Conservation (phyloP, 2,888 invertebrate genomes). For the Selenia dentaria region DNA sequence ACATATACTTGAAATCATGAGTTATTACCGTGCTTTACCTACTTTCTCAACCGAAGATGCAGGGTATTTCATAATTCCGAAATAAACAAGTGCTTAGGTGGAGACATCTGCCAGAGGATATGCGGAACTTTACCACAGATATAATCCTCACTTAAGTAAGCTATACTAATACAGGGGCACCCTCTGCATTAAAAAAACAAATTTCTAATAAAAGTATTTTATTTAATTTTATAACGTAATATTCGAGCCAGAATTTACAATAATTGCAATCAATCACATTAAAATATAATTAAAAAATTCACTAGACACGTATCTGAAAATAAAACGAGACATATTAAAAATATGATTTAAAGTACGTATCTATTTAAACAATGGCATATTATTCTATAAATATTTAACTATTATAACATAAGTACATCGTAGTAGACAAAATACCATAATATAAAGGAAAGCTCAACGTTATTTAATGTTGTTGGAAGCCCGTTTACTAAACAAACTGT, state of each 20-base stretch:
- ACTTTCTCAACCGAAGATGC: too few relatives aligned
- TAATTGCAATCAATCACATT: neutral
- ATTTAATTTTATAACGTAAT: conserved; percentile 17
- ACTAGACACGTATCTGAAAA: conserved; percentile 1
- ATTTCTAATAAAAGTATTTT: conserved; percentile 23
- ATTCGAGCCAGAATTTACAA: neutral
- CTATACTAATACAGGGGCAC: too few relatives aligned
- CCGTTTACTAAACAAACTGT: conserved; percentile 2
- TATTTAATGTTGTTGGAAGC: conserved; percentile 4
- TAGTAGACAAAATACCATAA: neutral
- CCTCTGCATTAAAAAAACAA: neutral
- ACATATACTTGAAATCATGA: too few relatives aligned
- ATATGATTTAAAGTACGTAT: too few relatives aligned
- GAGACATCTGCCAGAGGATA: too few relatives aligned
- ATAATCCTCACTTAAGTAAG: too few relatives aligned
- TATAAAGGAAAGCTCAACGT: neutral
- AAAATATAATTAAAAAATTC: neutral
- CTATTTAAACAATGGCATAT: neutral
- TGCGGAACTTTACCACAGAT: too few relatives aligned
- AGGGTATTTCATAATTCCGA: too few relatives aligned
- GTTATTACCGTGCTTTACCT: too few relatives aligned
- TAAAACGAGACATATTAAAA: conserved; percentile 1
- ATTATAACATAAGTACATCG: too few relatives aligned
- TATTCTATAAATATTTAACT: neutral
- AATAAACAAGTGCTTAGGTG: too few relatives aligned